Conservation (phyloP, 2,888 invertebrate species). For the Drosophila borborema region DNA sequence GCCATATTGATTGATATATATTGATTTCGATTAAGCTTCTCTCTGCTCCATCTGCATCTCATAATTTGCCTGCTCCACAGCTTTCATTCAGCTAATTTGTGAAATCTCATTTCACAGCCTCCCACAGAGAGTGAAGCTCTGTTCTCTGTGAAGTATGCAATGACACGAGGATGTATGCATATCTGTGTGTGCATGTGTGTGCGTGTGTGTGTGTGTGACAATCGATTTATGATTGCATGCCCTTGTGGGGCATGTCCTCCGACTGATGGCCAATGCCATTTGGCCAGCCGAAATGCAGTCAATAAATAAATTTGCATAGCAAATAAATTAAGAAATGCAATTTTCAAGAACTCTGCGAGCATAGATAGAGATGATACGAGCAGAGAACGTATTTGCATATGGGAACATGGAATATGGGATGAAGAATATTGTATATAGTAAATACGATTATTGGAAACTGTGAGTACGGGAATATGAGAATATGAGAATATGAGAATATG, state of each 20-base stretch:
- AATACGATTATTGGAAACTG: no score
- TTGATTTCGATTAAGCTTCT: background rate
- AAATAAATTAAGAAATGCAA: slow-evolving; percentile 82
- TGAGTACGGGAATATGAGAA: background rate
- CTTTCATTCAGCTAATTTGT: background rate
- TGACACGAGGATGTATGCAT: slow-evolving; percentile 2
- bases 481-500: background rate
- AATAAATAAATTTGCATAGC: slow-evolving; percentile 82
- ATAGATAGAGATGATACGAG: background rate
- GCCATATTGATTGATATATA: slow-evolving; percentile 1
- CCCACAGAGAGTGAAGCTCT: background rate
- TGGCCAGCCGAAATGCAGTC: slow-evolving; percentile 46
- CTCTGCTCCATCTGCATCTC: background rate
- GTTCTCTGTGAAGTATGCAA: slow-evolving; percentile 13
- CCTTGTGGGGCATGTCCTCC: slow-evolving; percentile 39
- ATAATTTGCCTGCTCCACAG: background rate
- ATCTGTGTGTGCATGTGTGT: slow-evolving; percentile 5
- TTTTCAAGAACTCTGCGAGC: slow-evolving; percentile 64
- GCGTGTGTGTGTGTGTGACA: slow-evolving; percentile 5
- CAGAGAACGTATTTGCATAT: slow-evolving; percentile 1
- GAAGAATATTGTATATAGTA: background rate
- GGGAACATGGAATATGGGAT: background rate
- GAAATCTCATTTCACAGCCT: slow-evolving; percentile 17
- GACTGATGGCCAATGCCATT: slow-evolving; percentile 31
- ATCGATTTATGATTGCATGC: slow-evolving; percentile 48